A percentile compares a stretch with the other conserved stretches of the same genome.
These are phyloP conservation scores for Paelopatides confundens DNA, from an alignment of 53 echinoderm and acorn worm species.

Conservation along the genomic window DNA sequence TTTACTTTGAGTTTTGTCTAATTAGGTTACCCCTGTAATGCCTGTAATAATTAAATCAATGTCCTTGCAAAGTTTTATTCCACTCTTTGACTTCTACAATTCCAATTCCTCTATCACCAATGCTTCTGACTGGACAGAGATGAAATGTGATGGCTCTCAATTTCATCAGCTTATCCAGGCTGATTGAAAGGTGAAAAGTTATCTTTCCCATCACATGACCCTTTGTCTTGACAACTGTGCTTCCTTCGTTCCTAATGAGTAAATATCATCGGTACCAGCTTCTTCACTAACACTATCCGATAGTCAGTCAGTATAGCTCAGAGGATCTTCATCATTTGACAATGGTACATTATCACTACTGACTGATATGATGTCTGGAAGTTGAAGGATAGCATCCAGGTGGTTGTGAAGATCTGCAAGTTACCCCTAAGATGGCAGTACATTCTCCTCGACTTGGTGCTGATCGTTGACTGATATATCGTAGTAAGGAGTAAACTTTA, in stretches of 20 bases:
- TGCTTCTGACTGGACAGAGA: too few species aligned
- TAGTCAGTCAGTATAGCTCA: neutral
- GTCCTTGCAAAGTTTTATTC: too few species aligned
- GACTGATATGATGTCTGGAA: neutral
- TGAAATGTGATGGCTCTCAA: too few species aligned
- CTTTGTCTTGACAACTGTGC: neutral
- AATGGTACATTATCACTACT: too few species aligned
- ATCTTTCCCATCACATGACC: neutral
- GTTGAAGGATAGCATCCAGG: neutral
- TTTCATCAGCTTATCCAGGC: too few species aligned
- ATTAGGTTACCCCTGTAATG: too few species aligned
- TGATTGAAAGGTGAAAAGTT: too few species aligned
- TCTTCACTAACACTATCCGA: neutral
- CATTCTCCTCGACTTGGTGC: neutral
- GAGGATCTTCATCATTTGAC: too few species aligned
- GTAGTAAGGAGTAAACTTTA: neutral
- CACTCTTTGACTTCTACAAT: too few species aligned
- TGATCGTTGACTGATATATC: neutral
- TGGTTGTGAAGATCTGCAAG: neutral
- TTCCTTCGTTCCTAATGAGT: neutral
- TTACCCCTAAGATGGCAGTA: neutral
- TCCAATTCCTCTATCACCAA: too few species aligned
- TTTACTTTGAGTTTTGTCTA: too few species aligned
- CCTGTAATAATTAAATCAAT: too few species aligned
- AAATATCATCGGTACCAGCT: neutral